These are phyloP conservation scores for Spinibarbus caldwelli DNA, from an alignment of 2,797 vertebrate genomes.

Conservation along the genomic window DNA sequence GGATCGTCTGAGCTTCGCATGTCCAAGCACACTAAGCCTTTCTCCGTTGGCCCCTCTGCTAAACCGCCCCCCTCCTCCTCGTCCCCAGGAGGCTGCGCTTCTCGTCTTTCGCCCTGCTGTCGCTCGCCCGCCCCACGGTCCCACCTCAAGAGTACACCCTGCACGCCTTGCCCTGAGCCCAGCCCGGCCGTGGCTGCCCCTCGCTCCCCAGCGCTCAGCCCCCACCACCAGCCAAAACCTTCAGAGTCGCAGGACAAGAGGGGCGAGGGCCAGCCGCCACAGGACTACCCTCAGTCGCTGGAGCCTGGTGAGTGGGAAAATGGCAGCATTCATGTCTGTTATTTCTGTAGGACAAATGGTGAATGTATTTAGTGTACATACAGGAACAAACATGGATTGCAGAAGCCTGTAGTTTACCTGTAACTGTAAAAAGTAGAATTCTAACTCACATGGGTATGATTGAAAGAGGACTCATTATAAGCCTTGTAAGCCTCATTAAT, in stretches of 20 bases:
- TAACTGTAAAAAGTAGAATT: not conserved
- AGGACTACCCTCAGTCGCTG: constrained; percentile 83
- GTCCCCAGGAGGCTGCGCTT: constrained; percentile 78
- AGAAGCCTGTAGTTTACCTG: too few species aligned
- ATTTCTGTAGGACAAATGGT: not conserved
- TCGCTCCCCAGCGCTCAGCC: constrained; percentile 84
- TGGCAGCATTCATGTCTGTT: not conserved
- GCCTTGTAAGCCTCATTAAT: not conserved
- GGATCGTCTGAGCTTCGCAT: constrained; percentile 76
- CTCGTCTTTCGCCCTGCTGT: constrained; percentile 89
- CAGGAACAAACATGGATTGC: not conserved
- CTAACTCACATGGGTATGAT: not conserved
- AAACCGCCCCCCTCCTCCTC: constrained; percentile 77
- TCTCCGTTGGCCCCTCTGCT: constrained; percentile 83
- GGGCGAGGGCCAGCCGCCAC: constrained; percentile 83
- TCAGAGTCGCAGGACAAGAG: constrained; percentile 81
- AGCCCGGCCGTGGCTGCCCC: constrained; percentile 83
- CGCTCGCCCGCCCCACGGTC: constrained; percentile 84
- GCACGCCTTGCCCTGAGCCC: constrained; percentile 76
- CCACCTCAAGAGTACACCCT: constrained; percentile 81
- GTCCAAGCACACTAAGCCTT: constrained; percentile 85
- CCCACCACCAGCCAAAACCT: constrained; percentile 84
- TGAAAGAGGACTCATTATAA: not conserved
- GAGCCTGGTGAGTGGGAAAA: constrained; percentile 85
- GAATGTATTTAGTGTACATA: not conserved